Evolutionary conservation across 2,888 invertebrate species (phyloP).

Genomic region (Pollenia griseotomentosa): DNA sequence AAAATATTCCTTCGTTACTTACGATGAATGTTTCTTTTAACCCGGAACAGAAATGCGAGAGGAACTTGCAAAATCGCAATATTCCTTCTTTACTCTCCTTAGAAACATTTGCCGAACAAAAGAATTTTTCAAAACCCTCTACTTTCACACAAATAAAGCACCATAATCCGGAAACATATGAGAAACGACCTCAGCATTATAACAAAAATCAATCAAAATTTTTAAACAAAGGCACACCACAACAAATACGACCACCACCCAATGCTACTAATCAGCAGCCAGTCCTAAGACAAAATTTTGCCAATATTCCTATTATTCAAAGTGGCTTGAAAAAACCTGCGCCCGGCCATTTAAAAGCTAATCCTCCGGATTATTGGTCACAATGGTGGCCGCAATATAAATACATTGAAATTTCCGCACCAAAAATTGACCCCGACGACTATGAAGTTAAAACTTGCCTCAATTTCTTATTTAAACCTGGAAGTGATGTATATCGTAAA

Average conservation of each 20-base stretch:
- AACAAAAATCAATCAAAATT: not conserved
- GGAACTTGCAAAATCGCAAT: not conserved
- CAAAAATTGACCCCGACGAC: constrained; percentile 29
- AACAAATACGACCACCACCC: not conserved
- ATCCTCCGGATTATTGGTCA: constrained; percentile 57
- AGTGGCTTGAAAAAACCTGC: constrained; percentile 20
- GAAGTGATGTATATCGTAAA: not conserved
- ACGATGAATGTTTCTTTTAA: not conserved
- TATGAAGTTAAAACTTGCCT: constrained; percentile 30
- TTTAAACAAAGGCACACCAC: not conserved
- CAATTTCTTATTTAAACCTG: constrained; percentile 15
- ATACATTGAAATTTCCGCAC: constrained; percentile 52
- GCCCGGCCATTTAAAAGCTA: constrained; percentile 24
- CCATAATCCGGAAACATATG: not conserved
- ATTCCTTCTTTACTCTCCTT: constrained; percentile 28
- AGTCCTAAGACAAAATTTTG: not conserved
- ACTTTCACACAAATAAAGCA: not conserved
- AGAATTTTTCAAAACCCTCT: not conserved
- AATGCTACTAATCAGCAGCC: not conserved
- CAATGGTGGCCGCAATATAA: constrained; percentile 55
- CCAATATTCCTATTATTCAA: constrained; percentile 17
- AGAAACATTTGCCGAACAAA: not conserved
- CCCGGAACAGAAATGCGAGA: not conserved
- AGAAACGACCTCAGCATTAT: not conserved
- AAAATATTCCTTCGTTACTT: constrained; percentile 9